Conservation (phyloP, 2,797 vertebrate species). For the Triplophysa yarkandensis region DNA sequence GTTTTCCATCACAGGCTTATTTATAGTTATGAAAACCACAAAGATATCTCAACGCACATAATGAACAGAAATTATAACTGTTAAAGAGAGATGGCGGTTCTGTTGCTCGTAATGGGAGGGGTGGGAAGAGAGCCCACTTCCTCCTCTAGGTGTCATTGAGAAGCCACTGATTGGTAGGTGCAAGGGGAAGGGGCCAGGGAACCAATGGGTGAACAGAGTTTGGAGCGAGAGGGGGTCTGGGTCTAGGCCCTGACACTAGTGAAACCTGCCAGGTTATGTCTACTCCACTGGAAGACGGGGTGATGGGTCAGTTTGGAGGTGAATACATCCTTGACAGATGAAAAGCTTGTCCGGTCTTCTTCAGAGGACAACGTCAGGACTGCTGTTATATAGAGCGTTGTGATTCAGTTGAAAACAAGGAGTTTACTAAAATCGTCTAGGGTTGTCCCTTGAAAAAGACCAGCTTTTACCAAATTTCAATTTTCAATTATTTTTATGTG, state of each 20-base stretch:
- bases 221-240: constrained; percentile 69
- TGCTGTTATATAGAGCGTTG: neutral
- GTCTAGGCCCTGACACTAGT: constrained; percentile 73
- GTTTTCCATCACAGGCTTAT: constrained; percentile 29
- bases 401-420: neutral
- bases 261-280: constrained; percentile 77
- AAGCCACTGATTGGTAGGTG: constrained; percentile 71
- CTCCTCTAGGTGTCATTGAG: constrained; percentile 79
- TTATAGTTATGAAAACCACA: constrained; percentile 63
- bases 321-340: constrained; percentile 76
- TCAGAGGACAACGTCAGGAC: constrained; percentile 29
- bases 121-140: constrained; percentile 60
- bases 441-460: too few relatives aligned
- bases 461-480: too few relatives aligned
- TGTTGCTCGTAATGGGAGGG: constrained; percentile 72
- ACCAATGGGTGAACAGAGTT: constrained; percentile 70
- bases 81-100: constrained; percentile 54
- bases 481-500: too few relatives aligned
- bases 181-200: constrained; percentile 69
- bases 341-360: constrained; percentile 59
- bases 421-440: neutral
- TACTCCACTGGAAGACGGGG: constrained; percentile 73
- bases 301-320: constrained; percentile 77
- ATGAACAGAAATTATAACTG: constrained; percentile 60
- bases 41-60: constrained; percentile 59